Base-by-base conservation (phyloP, 2,888 invertebrate genomes). In the Quadroppia sp. region DNA sequence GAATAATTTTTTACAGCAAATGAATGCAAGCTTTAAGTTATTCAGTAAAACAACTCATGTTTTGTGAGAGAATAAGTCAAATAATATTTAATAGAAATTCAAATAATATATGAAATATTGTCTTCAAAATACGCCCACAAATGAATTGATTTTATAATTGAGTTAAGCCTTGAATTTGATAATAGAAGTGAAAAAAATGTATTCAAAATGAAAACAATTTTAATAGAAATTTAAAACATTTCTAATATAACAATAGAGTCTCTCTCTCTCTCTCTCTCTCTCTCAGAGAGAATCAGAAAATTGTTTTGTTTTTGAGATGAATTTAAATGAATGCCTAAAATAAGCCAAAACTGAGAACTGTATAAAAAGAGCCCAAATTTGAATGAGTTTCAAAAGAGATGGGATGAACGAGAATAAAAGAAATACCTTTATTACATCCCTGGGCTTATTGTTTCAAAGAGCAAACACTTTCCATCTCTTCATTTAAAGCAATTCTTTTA, bases 261-360 rank as follows among this genome's bases (percentile, higher is more conserved):
- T 45, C 45, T 45, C 17, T 45, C 45, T 45, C 45, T 45, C 15
- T 15, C 45, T 45, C 45, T 15, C 17, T 45, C 15, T 45, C 17
- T 45, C 45, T 9, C 45, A 36, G 32, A 40, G 36, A 23, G 30
- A 67, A 67, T 9, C 23, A 7, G 2, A 42, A 42, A 67, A 67
- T 67, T 59, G 42, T 67, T 67, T 67, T 67, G 67, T 67, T 67
- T 67, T 42, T 6, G 9, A 42, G n/a, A 13, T 67, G 40, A 67
- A 67, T 67, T 36, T 40, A 42, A 67, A n/a, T 67, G 28, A 59
- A 59, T 59, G 30, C 30, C 30, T 20, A 3, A 53, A 53, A 25
- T 15, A 53, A 9, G 30, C 17, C 4, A 20, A 36, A 36, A 20
- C 23, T 42, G 42, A 67, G 42, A 67, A 67, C 67, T 67, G 67